Evolutionary conservation across 2,888 invertebrate species (phyloP), one percentile per base, ranked within the genome.

Genomic region (Mellilla xanthometata): DNA sequence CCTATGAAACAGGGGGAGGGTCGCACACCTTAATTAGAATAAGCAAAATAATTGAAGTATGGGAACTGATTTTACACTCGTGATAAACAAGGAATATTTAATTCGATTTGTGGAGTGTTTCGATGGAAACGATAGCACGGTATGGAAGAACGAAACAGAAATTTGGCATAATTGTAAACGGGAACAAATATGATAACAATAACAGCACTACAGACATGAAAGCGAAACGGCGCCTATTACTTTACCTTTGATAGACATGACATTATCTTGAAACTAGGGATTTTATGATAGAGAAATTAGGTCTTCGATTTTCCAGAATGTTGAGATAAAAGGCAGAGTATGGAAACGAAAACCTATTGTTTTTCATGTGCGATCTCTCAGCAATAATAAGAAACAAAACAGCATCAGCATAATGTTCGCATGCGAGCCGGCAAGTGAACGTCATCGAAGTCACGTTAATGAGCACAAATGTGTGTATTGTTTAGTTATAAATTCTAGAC

Each of bases 41-140:
- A 76, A 72, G 68, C 76, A 76, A 85, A 85, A 81, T 81, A 85
- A 76, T 74, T 68, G 74, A 73, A 35, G 57, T 76, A 81, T 86
- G 86, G 84, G 85, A 86, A 84, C 75, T 70, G 74, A 74, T 72
- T 76, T 78, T 53, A 62, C 57, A 65, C 54, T 57, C 41, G 38
- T 59, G 58, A 60, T 58, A 60, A 55, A 4, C 6, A 51, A 41
- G 52, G 54, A 31, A 34, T 26, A 19, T 56, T 50, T 40, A 44
- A 52, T 49, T 52, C 46, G 40, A 53, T 49, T 42, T 54, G 23
- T 45, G 40, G 19, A 48, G 29, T 33, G 29, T 48, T 30, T 33
- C 7, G 23, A 41, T 40, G 15, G 23, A 10, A 11, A n/a, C 10
- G 24, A 33, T 29, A 49, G 46, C 24, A 35, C 33, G 35, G 13